Conservation (phyloP, 1,140 invertebrate genomes). For the Agrilus planipennis region DNA sequence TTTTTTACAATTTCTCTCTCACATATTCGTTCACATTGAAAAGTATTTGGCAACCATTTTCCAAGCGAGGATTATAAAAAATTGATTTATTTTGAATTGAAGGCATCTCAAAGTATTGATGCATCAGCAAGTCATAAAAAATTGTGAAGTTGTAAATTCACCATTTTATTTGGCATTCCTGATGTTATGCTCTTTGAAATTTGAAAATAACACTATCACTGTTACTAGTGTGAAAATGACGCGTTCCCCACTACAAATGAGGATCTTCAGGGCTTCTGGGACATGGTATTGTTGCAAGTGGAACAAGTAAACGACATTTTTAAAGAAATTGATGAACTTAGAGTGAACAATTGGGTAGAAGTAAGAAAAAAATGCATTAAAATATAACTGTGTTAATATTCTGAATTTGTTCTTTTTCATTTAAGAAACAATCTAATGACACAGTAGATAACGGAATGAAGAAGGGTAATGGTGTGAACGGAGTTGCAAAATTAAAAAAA, state of each 20-base stretch:
- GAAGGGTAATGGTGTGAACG: background rate
- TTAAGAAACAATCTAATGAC: conserved; percentile 19
- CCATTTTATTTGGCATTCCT: too few relatives aligned
- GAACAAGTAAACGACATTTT: conserved; percentile 69
- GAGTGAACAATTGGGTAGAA: conserved; percentile 55
- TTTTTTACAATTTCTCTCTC: too few relatives aligned
- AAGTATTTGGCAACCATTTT: too few relatives aligned
- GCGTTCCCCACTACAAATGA: conserved; percentile 77
- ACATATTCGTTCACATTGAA: too few relatives aligned
- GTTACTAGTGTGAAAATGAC: conserved; percentile 51
- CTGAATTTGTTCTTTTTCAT: conserved; percentile 9
- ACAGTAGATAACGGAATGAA: conserved; percentile 11
- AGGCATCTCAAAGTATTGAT: too few relatives aligned
- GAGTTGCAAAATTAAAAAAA: conserved; percentile 35
- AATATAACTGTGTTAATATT: background rate
- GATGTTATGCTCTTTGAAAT: too few relatives aligned
- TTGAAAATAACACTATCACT: too few relatives aligned
- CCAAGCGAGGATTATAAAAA: too few relatives aligned
- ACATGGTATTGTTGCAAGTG: conserved; percentile 88
- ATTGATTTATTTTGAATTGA: too few relatives aligned
- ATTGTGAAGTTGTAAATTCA: too few relatives aligned
- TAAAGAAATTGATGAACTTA: conserved; percentile 57
- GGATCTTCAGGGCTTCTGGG: conserved; percentile 93
- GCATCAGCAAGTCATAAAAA: too few relatives aligned
- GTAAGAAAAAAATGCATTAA: conserved; percentile 12